These are phyloP conservation scores for Nothoprocta pentlandii DNA, from an alignment of 2,113 vertebrate genomes.

Conservation along the genomic window DNA sequence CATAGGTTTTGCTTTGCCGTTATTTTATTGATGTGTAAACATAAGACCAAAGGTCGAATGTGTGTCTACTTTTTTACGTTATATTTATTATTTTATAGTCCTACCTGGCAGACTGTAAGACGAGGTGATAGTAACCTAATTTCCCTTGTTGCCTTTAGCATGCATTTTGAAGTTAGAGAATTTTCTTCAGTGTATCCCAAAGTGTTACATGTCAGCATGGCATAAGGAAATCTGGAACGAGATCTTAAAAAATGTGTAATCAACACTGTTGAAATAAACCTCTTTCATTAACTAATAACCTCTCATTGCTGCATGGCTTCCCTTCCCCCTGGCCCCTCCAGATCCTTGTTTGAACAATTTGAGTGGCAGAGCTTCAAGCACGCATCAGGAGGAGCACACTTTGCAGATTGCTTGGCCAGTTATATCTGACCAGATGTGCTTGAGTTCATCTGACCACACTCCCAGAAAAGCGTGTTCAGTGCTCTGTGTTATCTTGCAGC, in stretches of 20 bases:
- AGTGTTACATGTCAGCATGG: not conserved
- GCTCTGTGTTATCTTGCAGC: not conserved
- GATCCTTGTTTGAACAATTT: not conserved
- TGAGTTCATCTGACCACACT: not conserved
- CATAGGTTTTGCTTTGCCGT: slow-evolving; percentile 8
- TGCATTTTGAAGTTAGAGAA: slow-evolving; percentile 5
- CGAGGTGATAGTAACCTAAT: not conserved
- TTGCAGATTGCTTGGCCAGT: not conserved
- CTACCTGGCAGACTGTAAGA: not conserved
- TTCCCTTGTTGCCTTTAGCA: not conserved
- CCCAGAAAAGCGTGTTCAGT: not conserved
- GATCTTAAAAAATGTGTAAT: slow-evolving; percentile 32
- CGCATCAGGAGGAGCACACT: not conserved
- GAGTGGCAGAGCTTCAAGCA: not conserved
- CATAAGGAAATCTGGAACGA: slow-evolving; percentile 2
- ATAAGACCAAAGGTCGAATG: not conserved
- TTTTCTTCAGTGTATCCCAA: not conserved
- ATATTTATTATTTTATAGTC: slow-evolving; percentile 25
- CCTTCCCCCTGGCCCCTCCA: not conserved
- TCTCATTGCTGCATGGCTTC: not conserved
- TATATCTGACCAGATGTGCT: not conserved
- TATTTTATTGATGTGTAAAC: not conserved
- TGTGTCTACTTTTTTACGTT: not conserved
- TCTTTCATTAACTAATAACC: slow-evolving; percentile 15
- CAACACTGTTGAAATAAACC: not conserved